Conservation (phyloP, 2,888 invertebrate species). For the Kryphioiulus occultus region DNA sequence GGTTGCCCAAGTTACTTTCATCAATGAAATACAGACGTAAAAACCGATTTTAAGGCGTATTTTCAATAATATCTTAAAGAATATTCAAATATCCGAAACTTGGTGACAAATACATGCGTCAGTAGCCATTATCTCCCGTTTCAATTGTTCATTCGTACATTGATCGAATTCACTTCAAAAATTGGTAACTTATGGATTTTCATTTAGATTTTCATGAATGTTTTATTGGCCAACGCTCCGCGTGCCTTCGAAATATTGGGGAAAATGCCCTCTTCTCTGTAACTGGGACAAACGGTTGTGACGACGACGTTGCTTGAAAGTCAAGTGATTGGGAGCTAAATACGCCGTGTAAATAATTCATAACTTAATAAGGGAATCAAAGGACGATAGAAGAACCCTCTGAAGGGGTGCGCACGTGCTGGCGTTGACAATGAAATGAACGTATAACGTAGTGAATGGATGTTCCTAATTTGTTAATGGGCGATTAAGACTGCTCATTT, state of each 20-base stretch:
- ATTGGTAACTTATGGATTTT: neutral
- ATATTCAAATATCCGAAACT: neutral
- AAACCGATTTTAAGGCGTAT: neutral
- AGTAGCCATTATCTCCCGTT: neutral
- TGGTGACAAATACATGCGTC: no score
- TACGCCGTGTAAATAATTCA: constrained; percentile 36
- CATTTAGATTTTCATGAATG: constrained; percentile 21
- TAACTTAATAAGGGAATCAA: constrained; percentile 39
- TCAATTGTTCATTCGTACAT: neutral
- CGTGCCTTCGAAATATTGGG: neutral
- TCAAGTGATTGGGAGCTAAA: constrained; percentile 31
- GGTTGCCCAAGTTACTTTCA: no score
- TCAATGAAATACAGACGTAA: neutral
- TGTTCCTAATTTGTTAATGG: neutral
- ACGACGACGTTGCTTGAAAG: neutral
- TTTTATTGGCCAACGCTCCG: neutral
- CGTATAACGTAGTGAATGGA: neutral
- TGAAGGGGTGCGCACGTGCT: neutral
- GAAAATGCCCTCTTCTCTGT: neutral
- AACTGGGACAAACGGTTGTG: constrained; percentile 1
- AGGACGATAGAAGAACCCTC: neutral
- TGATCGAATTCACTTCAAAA: neutral
- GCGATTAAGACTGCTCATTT: neutral
- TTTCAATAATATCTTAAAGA: neutral
- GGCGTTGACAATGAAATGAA: neutral